Base-by-base conservation (phyloP, 2,113 vertebrate genomes). In the Puffinus mauretanicus region DNA sequence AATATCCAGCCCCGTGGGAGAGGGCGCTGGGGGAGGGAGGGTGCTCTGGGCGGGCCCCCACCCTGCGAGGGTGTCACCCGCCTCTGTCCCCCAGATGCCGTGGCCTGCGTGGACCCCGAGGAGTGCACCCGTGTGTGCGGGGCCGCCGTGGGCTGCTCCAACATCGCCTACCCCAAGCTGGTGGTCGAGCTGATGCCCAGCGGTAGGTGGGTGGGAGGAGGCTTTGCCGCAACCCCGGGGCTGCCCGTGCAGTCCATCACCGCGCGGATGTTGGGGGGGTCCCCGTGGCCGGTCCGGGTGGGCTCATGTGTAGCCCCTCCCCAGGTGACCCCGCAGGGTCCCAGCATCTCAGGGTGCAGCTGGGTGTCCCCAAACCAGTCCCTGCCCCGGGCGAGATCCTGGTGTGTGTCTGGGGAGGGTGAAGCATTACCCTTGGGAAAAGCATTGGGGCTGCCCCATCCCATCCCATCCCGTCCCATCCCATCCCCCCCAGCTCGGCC, bases 131-230 rank as follows among this genome's bases (percentile, higher is more conserved):
- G 96, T 11, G 98, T 98, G 91, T 99, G 99, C 1, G 98, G 98
- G 30, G 96, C 98, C 0, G 95, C 99, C 30, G 98, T 99, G 46
- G 99, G 99, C 87, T 99, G 99, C 95, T 99, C 99, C 97, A 99
- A 98, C 98, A 98, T 99, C 2, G 98, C 99, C 70, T 99, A 98
- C 89, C 99, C 99, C 85, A 99, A 99, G 94, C 97, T 99, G 95
- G 98, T 99, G 96, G 98, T 99, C 17, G 99, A 99, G 69, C 98
- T 99, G 70, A 99, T 99, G 99, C 99, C 99, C 44, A 97, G 97
- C 0, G 99, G 99, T 99, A 97, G 98, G 98, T 82, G 77, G 8
- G 72, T 14, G 54, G 22, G 32, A 44, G 55, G 8, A 25, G 20
- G 7, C 10, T 83, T 38, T 67, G 61, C 42, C 3, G 22, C 30